phyloP scores from a whole-genome alignment of 1,140 invertebrate species.

The Antheraea mylitta region DNA sequence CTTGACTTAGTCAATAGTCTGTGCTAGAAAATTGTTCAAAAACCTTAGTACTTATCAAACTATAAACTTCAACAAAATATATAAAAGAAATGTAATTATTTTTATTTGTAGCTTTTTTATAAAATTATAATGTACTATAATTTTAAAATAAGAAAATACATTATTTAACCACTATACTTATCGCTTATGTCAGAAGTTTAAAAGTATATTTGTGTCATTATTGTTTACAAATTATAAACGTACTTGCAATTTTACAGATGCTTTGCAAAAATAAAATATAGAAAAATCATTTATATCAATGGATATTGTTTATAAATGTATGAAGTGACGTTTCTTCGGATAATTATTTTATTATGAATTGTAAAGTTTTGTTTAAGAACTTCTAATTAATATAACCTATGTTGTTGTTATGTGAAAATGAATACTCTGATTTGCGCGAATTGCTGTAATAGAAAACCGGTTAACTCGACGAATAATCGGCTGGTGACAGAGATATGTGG shows the following conservation, averaged over 20 bases:
- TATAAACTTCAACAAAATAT: too few relatives aligned
- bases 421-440: constrained; percentile 64
- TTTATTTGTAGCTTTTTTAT: too few relatives aligned
- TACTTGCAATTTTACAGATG: constrained; percentile 1
- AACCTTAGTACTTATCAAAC: too few relatives aligned
- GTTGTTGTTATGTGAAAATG: constrained; percentile 49
- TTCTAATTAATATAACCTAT: constrained; percentile 41
- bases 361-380: neutral
- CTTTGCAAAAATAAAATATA: neutral
- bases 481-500: constrained; percentile 79
- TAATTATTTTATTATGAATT: constrained; percentile 1
- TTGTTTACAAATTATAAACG: neutral
- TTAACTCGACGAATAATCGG: constrained; percentile 73
- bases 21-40: too few relatives aligned
- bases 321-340: neutral
- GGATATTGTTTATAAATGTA: neutral
- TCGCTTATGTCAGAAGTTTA: neutral
- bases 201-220: neutral
- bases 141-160: too few relatives aligned
- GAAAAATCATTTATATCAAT: neutral
- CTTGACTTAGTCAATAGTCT: neutral
- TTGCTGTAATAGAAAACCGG: constrained; percentile 60
- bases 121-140: too few relatives aligned
- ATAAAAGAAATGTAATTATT: too few relatives aligned
- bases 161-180: too few relatives aligned